These are phyloP conservation scores for Coregonus suidteri DNA, from an alignment of 2,797 vertebrate species.

Conservation along the genomic window DNA sequence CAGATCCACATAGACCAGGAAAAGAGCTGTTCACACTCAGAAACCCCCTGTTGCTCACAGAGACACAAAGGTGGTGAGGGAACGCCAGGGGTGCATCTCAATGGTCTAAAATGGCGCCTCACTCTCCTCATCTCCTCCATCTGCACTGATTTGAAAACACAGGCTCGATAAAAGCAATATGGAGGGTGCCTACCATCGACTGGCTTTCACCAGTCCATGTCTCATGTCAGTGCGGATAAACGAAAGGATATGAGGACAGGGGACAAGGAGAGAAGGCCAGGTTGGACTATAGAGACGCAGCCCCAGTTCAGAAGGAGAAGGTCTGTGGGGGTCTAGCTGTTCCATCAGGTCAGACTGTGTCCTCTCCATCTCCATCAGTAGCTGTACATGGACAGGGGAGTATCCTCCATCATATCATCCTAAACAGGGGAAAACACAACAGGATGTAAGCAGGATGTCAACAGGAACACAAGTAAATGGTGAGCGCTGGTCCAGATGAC, in stretches of 20 bases:
- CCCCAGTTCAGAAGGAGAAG: conserved; percentile 30
- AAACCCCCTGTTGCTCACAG: conserved; percentile 31
- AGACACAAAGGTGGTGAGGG: conserved; percentile 25
- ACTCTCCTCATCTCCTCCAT: conserved; percentile 28
- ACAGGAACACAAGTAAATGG: not conserved
- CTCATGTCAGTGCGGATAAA: conserved; percentile 27
- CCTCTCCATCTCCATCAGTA: conserved; percentile 74
- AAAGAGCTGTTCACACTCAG: not conserved
- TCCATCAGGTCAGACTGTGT: conserved; percentile 41
- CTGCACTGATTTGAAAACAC: conserved; percentile 17
- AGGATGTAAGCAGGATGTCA: not conserved
- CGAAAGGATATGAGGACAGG: conserved; percentile 17
- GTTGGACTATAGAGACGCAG: conserved; percentile 30
- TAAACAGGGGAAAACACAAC: conserved; percentile 50
- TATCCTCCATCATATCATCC: conserved; percentile 95
- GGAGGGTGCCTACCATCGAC: conserved; percentile 14
- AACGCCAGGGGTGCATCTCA: conserved; percentile 30
- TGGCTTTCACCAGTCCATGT: conserved; percentile 43
- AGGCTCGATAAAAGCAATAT: conserved; percentile 40
- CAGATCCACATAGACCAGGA: not conserved
- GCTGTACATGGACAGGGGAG: conserved; percentile 90
- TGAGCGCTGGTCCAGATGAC: not conserved
- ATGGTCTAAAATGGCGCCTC: conserved; percentile 41
- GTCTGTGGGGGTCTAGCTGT: conserved; percentile 18
- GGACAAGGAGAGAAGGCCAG: conserved; percentile 26